Conservation (phyloP, 2,888 invertebrate genomes). For the Tiliacea citrago region DNA sequence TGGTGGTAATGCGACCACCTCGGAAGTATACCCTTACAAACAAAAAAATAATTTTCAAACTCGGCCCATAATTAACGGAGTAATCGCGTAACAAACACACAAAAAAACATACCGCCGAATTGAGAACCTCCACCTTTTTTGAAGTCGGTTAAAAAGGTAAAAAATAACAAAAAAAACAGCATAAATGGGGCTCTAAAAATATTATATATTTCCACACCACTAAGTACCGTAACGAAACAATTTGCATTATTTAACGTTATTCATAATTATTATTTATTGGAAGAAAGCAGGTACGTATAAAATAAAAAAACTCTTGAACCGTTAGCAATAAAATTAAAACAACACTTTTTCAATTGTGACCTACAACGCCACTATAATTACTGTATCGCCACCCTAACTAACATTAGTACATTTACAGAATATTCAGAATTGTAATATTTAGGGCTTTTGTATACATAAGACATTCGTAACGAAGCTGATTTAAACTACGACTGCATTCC, state of each 20-base stretch:
- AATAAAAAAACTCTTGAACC: constrained; percentile 7
- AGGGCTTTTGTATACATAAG: constrained; percentile 4
- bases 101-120: too few relatives aligned
- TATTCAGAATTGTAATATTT: constrained; percentile 44
- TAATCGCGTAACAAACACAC: too few relatives aligned
- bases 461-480: too few relatives aligned
- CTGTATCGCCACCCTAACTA: constrained; percentile 33
- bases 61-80: too few relatives aligned
- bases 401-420: constrained; percentile 43
- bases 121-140: too few relatives aligned
- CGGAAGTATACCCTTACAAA: too few relatives aligned
- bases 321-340: constrained; percentile 39
- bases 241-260: constrained; percentile 20
- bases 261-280: constrained; percentile 16
- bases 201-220: background rate
- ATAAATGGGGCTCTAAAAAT: background rate
- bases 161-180: background rate
- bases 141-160: too few relatives aligned
- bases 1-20: too few relatives aligned
- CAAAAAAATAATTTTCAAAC: too few relatives aligned
- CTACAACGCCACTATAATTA: constrained; percentile 49
- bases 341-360: constrained; percentile 55
- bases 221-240: constrained; percentile 26
- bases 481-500: background rate
- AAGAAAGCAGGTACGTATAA: constrained; percentile 4